Evolutionary conservation across 2,797 vertebrate genomes (phyloP).

Genomic region (Brotula barbata): DNA sequence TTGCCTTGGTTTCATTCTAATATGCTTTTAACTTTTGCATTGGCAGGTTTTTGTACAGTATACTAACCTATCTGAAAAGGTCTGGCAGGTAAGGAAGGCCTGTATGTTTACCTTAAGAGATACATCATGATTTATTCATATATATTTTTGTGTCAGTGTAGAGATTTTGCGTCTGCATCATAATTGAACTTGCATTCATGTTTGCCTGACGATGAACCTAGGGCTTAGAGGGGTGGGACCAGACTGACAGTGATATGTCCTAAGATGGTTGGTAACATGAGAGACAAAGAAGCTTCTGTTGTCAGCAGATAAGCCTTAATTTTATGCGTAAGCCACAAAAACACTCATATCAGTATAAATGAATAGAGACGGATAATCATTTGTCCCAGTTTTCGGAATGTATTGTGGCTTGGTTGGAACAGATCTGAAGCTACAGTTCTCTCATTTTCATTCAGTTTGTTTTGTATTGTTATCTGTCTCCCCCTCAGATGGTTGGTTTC

Average conservation of each 20-base stretch:
- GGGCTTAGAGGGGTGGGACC: slow-evolving; percentile 14
- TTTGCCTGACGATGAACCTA: slow-evolving; percentile 19
- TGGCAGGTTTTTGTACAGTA: not conserved
- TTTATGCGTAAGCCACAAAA: slow-evolving; percentile 13
- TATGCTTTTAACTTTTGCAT: not conserved
- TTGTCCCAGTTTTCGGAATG: too few relatives aligned
- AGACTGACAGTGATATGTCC: slow-evolving; percentile 29
- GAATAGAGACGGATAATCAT: not conserved
- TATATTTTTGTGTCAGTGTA: slow-evolving; percentile 7
- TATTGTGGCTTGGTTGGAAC: not conserved
- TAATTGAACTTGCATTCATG: slow-evolving; percentile 22
- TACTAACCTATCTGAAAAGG: not conserved
- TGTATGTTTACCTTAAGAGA: too few relatives aligned
- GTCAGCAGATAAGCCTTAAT: slow-evolving; percentile 39
- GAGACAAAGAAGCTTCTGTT: slow-evolving; percentile 47
- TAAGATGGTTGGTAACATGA: slow-evolving; percentile 13
- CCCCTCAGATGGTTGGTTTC: not conserved
- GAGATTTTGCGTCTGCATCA: slow-evolving; percentile 1
- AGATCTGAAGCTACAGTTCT: not conserved
- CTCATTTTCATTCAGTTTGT: too few relatives aligned
- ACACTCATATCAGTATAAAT: slow-evolving; percentile 4
- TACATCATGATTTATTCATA: slow-evolving; percentile 35
- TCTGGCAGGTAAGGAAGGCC: slow-evolving; percentile 3
- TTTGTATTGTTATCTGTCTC: not conserved
- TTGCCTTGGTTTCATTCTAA: not conserved